phyloP scores from a whole-genome alignment of 2,113 vertebrate genomes.

The Equus przewalskii region DNA sequence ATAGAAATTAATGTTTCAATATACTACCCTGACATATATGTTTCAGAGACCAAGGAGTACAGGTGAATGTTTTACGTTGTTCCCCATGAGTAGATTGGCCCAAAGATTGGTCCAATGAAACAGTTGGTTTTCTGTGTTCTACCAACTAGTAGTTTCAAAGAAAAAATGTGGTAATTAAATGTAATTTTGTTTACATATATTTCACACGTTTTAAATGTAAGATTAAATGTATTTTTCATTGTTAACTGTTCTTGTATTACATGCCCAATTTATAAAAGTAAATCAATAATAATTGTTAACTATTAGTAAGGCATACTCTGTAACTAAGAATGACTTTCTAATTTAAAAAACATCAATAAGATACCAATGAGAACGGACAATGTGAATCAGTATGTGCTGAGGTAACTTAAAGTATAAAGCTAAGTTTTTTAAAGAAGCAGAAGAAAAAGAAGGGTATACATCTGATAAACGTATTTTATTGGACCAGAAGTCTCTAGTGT shows the following conservation, averaged over 20 bases:
- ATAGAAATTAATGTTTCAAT: not conserved
- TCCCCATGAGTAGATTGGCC: not conserved
- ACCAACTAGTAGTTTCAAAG: not conserved
- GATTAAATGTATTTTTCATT: not conserved
- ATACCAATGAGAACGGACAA: not conserved
- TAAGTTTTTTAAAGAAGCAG: not conserved
- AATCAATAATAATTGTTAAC: not conserved
- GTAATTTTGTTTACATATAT: not conserved
- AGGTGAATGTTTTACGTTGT: not conserved
- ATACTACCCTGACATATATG: not conserved
- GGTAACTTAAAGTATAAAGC: not conserved
- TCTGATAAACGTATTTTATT: constrained; percentile 39
- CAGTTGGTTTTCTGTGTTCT: not conserved
- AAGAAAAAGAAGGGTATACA: not conserved
- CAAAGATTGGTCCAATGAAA: not conserved
- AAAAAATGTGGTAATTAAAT: not conserved
- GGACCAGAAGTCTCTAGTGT: not conserved
- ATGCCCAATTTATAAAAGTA: not conserved
- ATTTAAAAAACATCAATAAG: not conserved
- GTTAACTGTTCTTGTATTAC: not conserved
- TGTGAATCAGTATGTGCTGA: not conserved
- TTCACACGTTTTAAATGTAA: not conserved
- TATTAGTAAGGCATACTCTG: not conserved
- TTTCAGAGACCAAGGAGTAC: not conserved
- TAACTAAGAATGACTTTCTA: not conserved